These are phyloP conservation scores for Oreochromis mossambicus DNA, from an alignment of 2,797 vertebrate species.

Conservation along the genomic window DNA sequence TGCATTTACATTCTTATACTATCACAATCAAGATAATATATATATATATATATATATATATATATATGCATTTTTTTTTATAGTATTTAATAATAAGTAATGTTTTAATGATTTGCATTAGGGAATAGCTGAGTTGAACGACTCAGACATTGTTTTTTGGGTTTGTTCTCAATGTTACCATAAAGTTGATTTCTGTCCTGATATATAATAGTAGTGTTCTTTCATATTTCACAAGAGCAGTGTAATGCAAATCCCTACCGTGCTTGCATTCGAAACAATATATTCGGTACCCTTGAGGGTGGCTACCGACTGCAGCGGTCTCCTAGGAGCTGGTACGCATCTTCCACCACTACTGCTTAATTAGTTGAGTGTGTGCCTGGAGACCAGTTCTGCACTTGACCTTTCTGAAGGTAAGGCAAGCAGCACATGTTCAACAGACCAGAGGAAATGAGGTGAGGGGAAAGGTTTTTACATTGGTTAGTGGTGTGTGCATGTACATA, in stretches of 20 bases:
- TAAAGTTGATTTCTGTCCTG: not conserved
- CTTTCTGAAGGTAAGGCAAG: conserved; percentile 73
- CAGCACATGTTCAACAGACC: conserved; percentile 64
- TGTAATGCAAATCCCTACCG: conserved; percentile 51
- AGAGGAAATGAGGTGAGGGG: conserved; percentile 59
- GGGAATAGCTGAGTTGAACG: not conserved
- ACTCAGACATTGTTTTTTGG: not conserved
- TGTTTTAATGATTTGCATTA: not conserved
- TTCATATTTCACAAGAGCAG: conserved; percentile 36
- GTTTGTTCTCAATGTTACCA: not conserved
- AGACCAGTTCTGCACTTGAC: conserved; percentile 72
- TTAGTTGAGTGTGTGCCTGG: conserved; percentile 65
- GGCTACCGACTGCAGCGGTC: conserved; percentile 15
- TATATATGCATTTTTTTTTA: not conserved
- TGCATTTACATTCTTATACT: not conserved
- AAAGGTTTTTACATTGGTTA: conserved; percentile 28
- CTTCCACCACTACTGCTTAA: conserved; percentile 62
- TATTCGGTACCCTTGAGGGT: conserved; percentile 47
- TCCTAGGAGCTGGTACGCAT: conserved; percentile 56
- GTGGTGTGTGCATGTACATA: not conserved
- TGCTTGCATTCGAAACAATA: conserved; percentile 57
- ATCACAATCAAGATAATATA: not conserved
- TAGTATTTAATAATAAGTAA: not conserved
- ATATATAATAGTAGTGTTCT: not conserved
- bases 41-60: too few relatives aligned